These are phyloP conservation scores for Tetrax tetrax DNA, from an alignment of 2,113 vertebrate species.

Conservation along the genomic window DNA sequence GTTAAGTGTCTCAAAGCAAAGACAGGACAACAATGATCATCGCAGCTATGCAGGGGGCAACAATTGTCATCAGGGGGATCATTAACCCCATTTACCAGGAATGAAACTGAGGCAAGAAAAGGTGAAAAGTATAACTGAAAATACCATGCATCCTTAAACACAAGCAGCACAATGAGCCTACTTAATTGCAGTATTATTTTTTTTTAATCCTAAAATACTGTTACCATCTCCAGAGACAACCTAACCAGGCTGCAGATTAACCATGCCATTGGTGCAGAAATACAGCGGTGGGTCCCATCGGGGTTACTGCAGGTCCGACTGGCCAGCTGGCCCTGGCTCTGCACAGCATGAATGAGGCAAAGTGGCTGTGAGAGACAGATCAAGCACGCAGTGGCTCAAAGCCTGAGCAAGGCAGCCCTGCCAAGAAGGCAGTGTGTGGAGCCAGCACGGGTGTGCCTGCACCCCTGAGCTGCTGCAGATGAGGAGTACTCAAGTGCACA, in stretches of 20 bases:
- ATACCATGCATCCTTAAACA: neutral
- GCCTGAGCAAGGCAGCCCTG: neutral
- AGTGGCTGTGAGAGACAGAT: neutral
- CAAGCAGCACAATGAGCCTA: neutral
- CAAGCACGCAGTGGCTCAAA: accelerated
- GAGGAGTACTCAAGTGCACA: neutral
- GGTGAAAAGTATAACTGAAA: neutral
- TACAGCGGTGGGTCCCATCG: accelerated
- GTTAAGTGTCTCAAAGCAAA: neutral
- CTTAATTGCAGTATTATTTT: neutral
- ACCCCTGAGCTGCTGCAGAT: neutral
- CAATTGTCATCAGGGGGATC: neutral
- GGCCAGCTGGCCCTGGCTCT: accelerated
- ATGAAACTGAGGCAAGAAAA: neutral
- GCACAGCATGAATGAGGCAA: accelerated
- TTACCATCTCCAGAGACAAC: accelerated
- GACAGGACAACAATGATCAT: neutral
- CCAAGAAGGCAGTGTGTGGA: neutral
- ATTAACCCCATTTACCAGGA: neutral
- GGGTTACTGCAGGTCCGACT: neutral
- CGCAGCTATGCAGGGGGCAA: neutral
- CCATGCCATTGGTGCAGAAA: neutral
- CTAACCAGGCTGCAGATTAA: neutral
- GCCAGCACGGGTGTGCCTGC: neutral
- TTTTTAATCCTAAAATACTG: neutral